A percentile compares a stretch with the other conserved stretches of the same genome.
Conservation (phyloP, 2,113 vertebrate genomes). For the Lethenteron reissneri region DNA sequence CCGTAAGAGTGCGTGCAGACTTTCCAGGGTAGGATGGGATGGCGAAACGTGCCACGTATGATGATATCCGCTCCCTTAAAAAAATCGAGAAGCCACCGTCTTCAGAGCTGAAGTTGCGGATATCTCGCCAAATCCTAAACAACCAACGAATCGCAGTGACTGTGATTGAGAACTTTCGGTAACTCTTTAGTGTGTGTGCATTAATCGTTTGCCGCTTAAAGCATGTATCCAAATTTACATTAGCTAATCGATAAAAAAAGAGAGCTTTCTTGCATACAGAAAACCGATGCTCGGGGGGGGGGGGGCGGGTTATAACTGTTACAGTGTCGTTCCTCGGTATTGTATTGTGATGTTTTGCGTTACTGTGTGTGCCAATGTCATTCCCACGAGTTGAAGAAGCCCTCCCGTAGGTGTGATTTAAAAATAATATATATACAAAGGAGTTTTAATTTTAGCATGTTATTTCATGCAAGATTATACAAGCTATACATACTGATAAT, state of each 20-base stretch:
- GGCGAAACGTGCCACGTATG: neutral
- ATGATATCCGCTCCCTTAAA: neutral
- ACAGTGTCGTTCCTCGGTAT: conserved; percentile 3
- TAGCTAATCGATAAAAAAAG: neutral
- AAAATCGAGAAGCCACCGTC: neutral
- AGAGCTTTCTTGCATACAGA: neutral
- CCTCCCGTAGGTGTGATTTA: too few species aligned
- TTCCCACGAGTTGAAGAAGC: neutral
- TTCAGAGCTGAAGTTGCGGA: neutral
- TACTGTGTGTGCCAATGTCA: conserved; percentile 6
- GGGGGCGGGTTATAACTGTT: neutral
- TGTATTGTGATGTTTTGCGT: conserved; percentile 1
- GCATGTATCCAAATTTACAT: conserved; percentile 1
- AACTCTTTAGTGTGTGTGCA: conserved; percentile 1
- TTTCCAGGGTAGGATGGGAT: neutral
- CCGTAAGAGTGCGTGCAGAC: neutral
- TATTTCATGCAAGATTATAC: too few species aligned
- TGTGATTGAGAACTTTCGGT: neutral
- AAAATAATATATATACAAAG: too few species aligned
- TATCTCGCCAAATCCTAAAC: neutral
- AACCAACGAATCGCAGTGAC: neutral
- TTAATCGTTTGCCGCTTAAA: conserved; percentile 5
- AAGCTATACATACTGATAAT: too few species aligned
- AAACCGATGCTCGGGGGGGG: neutral
- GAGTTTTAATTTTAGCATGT: too few species aligned